Conservation (phyloP, 2,797 vertebrate genomes). For the Geotrypetes seraphini region DNA sequence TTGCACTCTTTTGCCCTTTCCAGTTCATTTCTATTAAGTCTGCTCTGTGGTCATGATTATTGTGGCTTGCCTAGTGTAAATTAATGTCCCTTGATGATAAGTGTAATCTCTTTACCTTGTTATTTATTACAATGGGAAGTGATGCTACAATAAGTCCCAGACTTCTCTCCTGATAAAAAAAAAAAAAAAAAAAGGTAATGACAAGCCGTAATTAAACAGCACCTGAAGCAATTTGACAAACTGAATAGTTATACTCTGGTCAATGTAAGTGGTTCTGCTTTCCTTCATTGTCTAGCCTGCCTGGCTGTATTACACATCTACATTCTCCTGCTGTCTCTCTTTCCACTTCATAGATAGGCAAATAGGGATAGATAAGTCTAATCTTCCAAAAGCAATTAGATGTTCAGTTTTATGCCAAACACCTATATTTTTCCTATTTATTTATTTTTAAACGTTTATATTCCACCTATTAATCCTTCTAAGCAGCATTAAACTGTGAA, state of each 20-base stretch:
- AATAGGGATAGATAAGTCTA: no score
- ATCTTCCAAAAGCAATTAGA: no score
- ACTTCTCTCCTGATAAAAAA: conserved; percentile 2
- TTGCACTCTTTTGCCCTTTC: background rate
- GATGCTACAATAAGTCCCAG: conserved; percentile 3
- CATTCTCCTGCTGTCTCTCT: no score
- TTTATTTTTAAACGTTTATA: no score
- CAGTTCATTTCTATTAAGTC: background rate
- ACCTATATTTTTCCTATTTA: no score
- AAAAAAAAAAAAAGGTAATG: no score
- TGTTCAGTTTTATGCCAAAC: no score
- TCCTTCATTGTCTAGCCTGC: conserved; percentile 3
- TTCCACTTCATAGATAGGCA: no score
- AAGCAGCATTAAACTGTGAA: no score
- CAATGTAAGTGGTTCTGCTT: conserved; percentile 2
- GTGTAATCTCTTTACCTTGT: background rate
- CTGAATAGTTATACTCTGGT: conserved; percentile 5
- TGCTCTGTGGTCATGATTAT: conserved; percentile 1
- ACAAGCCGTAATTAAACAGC: background rate
- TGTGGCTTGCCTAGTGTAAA: background rate
- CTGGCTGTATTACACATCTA: no score
- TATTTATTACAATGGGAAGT: conserved; percentile 3
- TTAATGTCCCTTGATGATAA: background rate
- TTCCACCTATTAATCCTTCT: no score
- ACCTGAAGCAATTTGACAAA: conserved; percentile 2